phyloP scores from a whole-genome alignment of 2,113 vertebrate species.

The Hydropotes inermis region DNA sequence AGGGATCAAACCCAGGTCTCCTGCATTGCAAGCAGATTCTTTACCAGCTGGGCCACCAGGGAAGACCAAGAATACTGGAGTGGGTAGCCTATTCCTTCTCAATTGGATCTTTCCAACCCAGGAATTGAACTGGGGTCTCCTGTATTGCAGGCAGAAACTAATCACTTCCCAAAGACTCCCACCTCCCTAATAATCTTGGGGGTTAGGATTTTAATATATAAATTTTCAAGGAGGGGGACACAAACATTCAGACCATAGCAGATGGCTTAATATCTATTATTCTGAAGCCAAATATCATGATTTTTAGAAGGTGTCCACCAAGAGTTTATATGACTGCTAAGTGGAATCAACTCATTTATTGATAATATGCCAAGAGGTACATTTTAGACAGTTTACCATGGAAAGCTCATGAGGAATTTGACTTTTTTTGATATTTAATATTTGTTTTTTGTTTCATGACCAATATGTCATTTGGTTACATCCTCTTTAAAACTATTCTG shows the following conservation, averaged over 20 bases:
- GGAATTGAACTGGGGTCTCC: neutral
- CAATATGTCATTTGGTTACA: neutral
- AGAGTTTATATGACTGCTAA: neutral
- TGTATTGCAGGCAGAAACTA: neutral
- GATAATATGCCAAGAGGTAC: neutral
- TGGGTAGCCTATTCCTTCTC: neutral
- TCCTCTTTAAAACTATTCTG: constrained; percentile 11
- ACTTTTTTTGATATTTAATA: neutral
- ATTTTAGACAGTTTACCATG: neutral
- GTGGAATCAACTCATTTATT: neutral
- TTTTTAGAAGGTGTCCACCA: neutral
- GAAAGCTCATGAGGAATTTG: neutral
- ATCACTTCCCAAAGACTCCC: neutral
- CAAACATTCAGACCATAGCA: neutral
- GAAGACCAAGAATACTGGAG: neutral
- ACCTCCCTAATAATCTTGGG: neutral
- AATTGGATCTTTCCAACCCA: neutral
- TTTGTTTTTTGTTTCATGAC: constrained; percentile 4
- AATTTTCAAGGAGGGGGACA: neutral
- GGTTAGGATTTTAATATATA: neutral
- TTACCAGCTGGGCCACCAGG: neutral
- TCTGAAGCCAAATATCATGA: neutral
- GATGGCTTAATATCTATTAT: neutral
- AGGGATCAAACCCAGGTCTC: neutral
- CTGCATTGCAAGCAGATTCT: neutral